These are phyloP conservation scores for Stramonita haemastoma DNA, from an alignment of 2,888 invertebrate species.

Conservation along the genomic window DNA sequence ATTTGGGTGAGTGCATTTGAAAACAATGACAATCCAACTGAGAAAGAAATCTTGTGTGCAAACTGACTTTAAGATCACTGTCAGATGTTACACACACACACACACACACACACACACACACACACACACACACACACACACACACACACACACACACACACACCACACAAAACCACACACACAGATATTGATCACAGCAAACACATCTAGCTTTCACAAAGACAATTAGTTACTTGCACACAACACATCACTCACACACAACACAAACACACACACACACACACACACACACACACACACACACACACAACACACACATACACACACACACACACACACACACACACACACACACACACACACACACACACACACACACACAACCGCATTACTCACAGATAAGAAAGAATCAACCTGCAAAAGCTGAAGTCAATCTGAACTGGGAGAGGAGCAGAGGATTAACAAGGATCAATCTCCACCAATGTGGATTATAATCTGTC, in stretches of 20 bases:
- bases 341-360: not conserved
- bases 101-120: slow-evolving; percentile 17
- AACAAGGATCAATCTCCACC: not conserved
- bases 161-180: slow-evolving; percentile 12
- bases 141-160: not conserved
- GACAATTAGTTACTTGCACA: not conserved
- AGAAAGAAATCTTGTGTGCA: no score
- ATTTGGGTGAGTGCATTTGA: no score
- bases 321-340: not conserved
- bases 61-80: not conserved
- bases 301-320: no score
- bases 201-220: slow-evolving; percentile 5
- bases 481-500: not conserved
- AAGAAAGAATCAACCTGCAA: no score
- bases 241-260: no score
- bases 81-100: not conserved
- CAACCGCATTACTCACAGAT: not conserved
- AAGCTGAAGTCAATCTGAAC: no score
- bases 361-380: not conserved
- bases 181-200: not conserved
- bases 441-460: no score
- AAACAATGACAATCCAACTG: no score
- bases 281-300: no score
- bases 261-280: no score
- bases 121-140: slow-evolving; percentile 24